Evolutionary conservation across 2,888 invertebrate genomes (phyloP), one percentile per base, ranked within the genome.

Genomic region (Eugnorisma glareosa): DNA sequence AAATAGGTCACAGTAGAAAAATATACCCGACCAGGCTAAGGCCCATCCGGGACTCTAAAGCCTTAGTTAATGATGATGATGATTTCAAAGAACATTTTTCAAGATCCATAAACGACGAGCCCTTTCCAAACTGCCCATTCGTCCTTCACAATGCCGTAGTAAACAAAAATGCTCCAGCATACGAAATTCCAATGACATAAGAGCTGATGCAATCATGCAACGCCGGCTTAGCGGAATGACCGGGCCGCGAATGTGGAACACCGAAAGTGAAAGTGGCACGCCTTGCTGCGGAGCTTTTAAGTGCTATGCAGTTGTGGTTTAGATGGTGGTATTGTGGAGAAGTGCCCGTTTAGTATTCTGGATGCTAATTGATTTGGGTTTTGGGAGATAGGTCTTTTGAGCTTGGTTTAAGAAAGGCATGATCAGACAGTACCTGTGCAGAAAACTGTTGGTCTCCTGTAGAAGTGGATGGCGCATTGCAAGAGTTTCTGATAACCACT

Each of bases 221-320:
- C 75, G 89, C 88, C 88, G 88, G 89, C 88, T 89, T 88, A 87
- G 91, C 90, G 86, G 89, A 87, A 91, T 85, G 89, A 89, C 90
- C 90, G 87, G 86, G 91, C 90, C 91, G 92, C 89, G 84, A 91
- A 95, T 94, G 94, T 94, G 91, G 94, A 92, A 92, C 95, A 90
- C 90, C 79, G 90, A 90, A 90, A 93, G 96, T 95, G 96, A 96
- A 95, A 96, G 96, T 95, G 86, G 94, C 91, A 91, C 94, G 91
- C 78, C 85, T 86, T 77, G 73, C 79, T 73, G 48, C 21, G 28
- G 77, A 88, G 88, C 88, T 88, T 88, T 87, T 79, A 75, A 83
- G 82, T 77, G 80, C 81, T 64, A 75, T 79, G 86, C 81, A 85
- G 68, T 83, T 84, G 73, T 51, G 72, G 64, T 63, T 59, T 73